Conservation (phyloP, 2,113 vertebrate genomes). For the Cryptomyrus ogoouensis region DNA sequence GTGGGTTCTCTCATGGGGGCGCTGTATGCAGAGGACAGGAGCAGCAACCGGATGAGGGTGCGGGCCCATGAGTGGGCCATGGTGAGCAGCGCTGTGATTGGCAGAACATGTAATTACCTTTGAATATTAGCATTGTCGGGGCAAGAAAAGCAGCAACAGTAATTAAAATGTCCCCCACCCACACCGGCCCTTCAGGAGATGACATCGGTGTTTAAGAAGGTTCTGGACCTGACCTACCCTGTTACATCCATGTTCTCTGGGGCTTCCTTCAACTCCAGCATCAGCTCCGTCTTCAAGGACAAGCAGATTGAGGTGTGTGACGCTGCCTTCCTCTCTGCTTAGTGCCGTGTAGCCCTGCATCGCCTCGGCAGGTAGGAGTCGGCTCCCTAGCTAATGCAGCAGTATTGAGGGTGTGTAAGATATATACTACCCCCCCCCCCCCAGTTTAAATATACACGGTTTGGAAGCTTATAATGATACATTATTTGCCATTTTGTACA, state of each 20-base stretch:
- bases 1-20: constrained; percentile 86
- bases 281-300: constrained; percentile 72
- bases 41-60: constrained; percentile 75
- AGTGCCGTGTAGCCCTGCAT: neutral
- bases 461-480: neutral
- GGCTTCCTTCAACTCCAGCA: constrained; percentile 75
- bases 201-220: constrained; percentile 74
- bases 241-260: constrained; percentile 93
- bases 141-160: neutral
- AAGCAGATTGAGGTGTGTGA: constrained; percentile 83
- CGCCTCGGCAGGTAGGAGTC: too few species aligned
- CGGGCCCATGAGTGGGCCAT: constrained; percentile 84
- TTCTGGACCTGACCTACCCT: constrained; percentile 85
- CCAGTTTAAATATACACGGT: neutral
- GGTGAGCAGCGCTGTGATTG: constrained; percentile 53
- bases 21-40: constrained; percentile 82
- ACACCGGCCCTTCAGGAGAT: constrained; percentile 61
- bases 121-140: neutral
- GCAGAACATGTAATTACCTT: neutral
- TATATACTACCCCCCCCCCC: neutral
- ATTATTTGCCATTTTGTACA: neutral
- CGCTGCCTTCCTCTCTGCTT: neutral
- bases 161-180: constrained; percentile 3
- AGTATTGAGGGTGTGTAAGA: neutral
- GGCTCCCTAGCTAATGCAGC: neutral